Evolutionary conservation across 2,113 vertebrate genomes (phyloP).

Genomic region (Motacilla alba): DNA sequence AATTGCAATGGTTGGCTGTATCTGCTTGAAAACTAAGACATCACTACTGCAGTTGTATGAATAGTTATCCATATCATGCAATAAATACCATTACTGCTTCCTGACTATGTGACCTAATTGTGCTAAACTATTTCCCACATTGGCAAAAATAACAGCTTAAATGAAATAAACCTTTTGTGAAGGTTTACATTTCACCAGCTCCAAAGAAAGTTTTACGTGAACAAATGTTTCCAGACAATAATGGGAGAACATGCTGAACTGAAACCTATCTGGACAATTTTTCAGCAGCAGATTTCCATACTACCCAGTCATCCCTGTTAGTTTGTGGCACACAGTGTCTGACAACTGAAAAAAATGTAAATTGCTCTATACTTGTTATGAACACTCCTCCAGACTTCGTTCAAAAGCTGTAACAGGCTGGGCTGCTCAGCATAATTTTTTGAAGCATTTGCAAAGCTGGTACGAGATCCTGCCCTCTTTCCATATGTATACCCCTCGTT

Average conservation of each 20-base stretch:
- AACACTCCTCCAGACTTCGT: slow-evolving; percentile 61
- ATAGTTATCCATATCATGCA: background rate
- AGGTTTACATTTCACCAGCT: background rate
- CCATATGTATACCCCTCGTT: slow-evolving; percentile 41
- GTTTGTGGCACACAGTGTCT: slow-evolving; percentile 18
- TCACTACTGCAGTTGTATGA: background rate
- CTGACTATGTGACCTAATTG: background rate
- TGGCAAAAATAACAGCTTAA: background rate
- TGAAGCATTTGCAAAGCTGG: slow-evolving; percentile 50
- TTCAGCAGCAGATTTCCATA: slow-evolving; percentile 48
- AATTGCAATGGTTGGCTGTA: background rate
- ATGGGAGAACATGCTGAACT: slow-evolving; percentile 16
- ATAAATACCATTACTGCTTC: background rate
- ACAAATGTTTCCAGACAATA: slow-evolving; percentile 6
- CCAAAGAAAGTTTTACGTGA: slow-evolving; percentile 3
- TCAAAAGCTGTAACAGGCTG: slow-evolving; percentile 54
- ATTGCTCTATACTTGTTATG: slow-evolving; percentile 56
- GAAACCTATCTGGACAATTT: slow-evolving; percentile 36
- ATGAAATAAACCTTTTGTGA: slow-evolving; percentile 1
- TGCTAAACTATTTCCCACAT: background rate
- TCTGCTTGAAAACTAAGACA: background rate
- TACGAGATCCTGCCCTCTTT: slow-evolving; percentile 48
- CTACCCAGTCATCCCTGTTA: slow-evolving; percentile 36
- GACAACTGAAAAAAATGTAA: slow-evolving; percentile 67
- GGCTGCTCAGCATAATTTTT: slow-evolving; percentile 59